phyloP scores from a whole-genome alignment of 1,140 invertebrate species.

The Drosophila sp. region DNA sequence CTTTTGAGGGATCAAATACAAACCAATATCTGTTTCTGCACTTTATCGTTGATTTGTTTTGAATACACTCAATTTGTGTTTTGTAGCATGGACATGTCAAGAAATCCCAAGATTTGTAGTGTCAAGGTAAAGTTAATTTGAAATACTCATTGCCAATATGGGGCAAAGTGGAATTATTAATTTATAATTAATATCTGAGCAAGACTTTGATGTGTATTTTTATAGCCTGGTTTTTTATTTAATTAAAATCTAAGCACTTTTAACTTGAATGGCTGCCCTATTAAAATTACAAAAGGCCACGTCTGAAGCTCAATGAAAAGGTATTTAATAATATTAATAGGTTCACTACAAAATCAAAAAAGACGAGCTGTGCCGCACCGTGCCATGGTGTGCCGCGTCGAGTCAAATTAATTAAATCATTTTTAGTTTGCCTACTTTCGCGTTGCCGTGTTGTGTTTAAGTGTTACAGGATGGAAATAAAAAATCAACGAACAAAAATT shows the following conservation, averaged over 20 bases:
- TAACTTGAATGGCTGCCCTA: constrained; percentile 76
- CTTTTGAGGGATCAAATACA: constrained; percentile 51
- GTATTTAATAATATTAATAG: constrained; percentile 65
- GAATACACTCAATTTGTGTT: constrained; percentile 12
- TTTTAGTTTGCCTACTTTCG: constrained; percentile 42
- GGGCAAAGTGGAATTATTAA: constrained; percentile 54
- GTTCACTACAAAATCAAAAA: constrained; percentile 31
- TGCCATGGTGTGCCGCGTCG: constrained; percentile 4
- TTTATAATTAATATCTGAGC: constrained; percentile 73
- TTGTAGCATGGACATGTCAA: constrained; percentile 2
- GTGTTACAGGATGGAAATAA: constrained; percentile 28
- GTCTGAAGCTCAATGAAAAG: constrained; percentile 52
- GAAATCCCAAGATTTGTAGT: neutral
- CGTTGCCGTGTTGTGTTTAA: constrained; percentile 32
- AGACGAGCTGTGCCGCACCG: neutral
- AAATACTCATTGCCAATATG: neutral
- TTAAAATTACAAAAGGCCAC: constrained; percentile 54
- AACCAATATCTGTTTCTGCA: constrained; percentile 39
- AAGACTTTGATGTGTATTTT: constrained; percentile 72
- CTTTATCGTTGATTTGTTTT: constrained; percentile 35
- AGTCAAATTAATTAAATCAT: constrained; percentile 49
- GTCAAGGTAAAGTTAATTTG: neutral
- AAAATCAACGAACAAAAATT: constrained; percentile 24
- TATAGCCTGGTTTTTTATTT: constrained; percentile 50
- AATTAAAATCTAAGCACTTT: constrained; percentile 78